Base-by-base conservation (phyloP, 2,888 invertebrate species). In the Eretmocerus hayati region DNA sequence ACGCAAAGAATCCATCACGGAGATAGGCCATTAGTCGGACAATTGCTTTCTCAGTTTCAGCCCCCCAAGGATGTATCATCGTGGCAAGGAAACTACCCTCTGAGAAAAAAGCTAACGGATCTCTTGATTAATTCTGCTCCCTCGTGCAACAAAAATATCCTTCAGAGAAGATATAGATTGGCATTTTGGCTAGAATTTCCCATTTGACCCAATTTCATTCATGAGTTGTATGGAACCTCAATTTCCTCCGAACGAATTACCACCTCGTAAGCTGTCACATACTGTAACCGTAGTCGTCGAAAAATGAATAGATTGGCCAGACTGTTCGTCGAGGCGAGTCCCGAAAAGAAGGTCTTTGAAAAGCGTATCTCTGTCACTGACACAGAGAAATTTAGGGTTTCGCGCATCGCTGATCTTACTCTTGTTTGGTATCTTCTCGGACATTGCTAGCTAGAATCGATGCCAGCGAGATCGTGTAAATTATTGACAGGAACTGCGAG, bases 181-280 rank as follows among this genome's bases (percentile, higher is more conserved):
- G 13, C 30, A 30, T 30, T 13, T 30, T 30, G 8, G 30, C 8
- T 30, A 13, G 8, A 30, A 9, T 30, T 30, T 30, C 30, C 13
- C 30, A 9, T 30, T 30, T 9, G 13, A 30, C 30, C 13, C 13
- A 9, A 9, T 30, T 30, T 30, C 13, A 30, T 30, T 30, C 8
- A 30, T 9, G 30, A 9, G 33, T 5, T 22, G 31, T 36, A 15
- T 13, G 11, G 16, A 36, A 15, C 36, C 18, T 36, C 11, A 11
- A 16, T 36, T 36, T n/a, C n/a, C n/a, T n/a, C n/a, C n/a, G n/a
- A n/a, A n/a, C n/a, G 15, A 50, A 45, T 50, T 21, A 50, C 50
- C n/a, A n/a, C n/a, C n/a, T n/a, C n/a, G n/a, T n/a, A n/a, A n/a
- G 45, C 40, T 36, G 26, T 6, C 26, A 9, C 26, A 11, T 6